Evolutionary conservation across 53 echinoderm and acorn worm genomes (phyloP), one percentile per base, ranked within the genome.

Genomic region (Holothuria scabra): DNA sequence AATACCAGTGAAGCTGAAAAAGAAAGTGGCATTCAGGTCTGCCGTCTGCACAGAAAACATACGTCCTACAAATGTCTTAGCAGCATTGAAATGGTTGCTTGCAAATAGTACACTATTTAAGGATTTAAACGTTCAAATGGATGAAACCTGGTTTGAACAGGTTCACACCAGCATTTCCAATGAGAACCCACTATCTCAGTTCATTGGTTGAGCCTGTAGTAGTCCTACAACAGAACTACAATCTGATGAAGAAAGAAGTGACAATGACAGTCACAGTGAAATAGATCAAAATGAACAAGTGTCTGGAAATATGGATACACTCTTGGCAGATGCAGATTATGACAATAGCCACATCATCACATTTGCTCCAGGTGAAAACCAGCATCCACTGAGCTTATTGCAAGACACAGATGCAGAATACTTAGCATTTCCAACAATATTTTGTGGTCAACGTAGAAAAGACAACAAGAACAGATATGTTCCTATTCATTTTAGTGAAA

Each of bases 1-100:
- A 85, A 86, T 90, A 12, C 85, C 90, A 32, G 24, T 90, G 8
- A 90, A 80, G 58, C 60, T 87, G 21, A 87, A 87, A 66, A 80
- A 63, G 59, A 65, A 69, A 80, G 26, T 68, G 20, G 5, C 29
- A 14, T 86, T 41, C 29, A 18, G 22, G 67, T 46, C 55, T 8
- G 4, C 85, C 44, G 66, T 56, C 0, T 79, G 70, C 33, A 67
- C 46, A 33, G 81, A 90, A 48, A 90, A 90, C 64, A 65, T 85
- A 4, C 26, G 90, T 18, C 85, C 90, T 18, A 20, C 22, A 20
- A 85, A 85, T 70, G 85, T 90, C 18, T 59, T 90, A 30, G n/a
- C 44, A 16, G 90, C 85, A 5, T 20, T 85, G 0, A 21, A 81
- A 9, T 90, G 90, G 85, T 55, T 90, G 2, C 19, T 85, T 8